Percentiles rank a stretch among this genome's conserved stretches.
These are phyloP conservation scores for Brachylomia viminalis DNA, from an alignment of 2,888 invertebrate species.

Conservation along the genomic window DNA sequence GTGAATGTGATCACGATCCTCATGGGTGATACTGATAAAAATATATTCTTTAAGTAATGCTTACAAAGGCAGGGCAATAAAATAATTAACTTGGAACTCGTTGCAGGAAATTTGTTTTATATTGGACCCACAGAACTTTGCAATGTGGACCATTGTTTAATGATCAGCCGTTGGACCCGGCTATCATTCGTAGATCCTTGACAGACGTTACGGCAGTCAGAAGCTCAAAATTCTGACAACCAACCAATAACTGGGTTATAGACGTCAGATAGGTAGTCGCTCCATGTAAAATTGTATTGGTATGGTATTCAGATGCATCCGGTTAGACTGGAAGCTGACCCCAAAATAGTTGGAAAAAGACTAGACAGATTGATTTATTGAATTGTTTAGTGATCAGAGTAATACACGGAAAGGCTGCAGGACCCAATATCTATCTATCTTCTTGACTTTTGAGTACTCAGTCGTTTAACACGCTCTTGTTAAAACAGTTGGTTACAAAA, in stretches of 20 bases:
- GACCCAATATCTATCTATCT: neutral
- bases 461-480: neutral
- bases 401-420: neutral
- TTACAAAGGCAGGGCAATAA: neutral
- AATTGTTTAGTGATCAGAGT: neutral
- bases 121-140: neutral
- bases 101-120: neutral
- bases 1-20: conserved; percentile 28
- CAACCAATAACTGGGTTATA: neutral
- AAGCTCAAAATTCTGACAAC: neutral
- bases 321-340: neutral
- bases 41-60: neutral
- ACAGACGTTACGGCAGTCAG: neutral
- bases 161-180: neutral
- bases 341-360: neutral
- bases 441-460: no score
- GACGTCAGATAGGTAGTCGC: neutral
- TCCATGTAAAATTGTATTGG: neutral
- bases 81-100: neutral
- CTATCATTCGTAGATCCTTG: neutral
- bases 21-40: conserved; percentile 12
- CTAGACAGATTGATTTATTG: neutral
- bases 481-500: no score
- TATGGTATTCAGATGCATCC: neutral
- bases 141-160: neutral